Evolutionary conservation across 2,888 invertebrate genomes (phyloP), one percentile per base, ranked within the genome.

Genomic region (Pogonocherus hispidulus): DNA sequence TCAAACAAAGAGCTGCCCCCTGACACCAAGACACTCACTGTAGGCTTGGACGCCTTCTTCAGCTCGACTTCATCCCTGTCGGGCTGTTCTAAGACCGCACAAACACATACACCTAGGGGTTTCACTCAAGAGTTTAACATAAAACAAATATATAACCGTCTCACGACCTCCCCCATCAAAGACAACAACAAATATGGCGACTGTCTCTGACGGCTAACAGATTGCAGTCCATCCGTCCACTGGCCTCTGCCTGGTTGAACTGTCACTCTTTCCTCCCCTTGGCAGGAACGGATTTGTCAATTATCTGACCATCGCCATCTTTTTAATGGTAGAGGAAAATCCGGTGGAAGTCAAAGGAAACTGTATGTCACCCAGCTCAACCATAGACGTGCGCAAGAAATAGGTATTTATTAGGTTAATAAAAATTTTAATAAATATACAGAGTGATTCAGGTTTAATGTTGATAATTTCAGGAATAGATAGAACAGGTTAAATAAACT

Each of bases 101-200:
- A 70, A 70, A 67, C 66, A 62, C 71, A 72, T 62, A 63, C 74
- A 71, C 73, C 68, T 67, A 55, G 54, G 72, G 69, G 74, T 81
- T 81, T 80, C 81, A 80, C 79, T 80, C 80, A 82, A 73, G 78
- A 78, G 66, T 77, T 70, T 57, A 71, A 78, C 76, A 76, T 78
- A 76, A 78, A 76, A 71, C 69, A 70, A 76, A 77, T 78, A 67
- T 80, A 79, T 77, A 77, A 80, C 79, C 80, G 78, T 78, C 78
- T 81, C 79, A 78, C 81, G 82, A 81, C 86, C 87, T 89, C 88
- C 88, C 90, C 90, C 90, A 90, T 90, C 87, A 89, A 89, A 89
- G 90, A 91, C 90, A 91, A 91, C 90, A 92, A 92, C 92, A 92
- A 92, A 92, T 91, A 92, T 92, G 92, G 92, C 92, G 90, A 90